Evolutionary conservation across 2,113 vertebrate genomes (phyloP), one percentile per base, ranked within the genome.

Genomic region (Zingel zingel): DNA sequence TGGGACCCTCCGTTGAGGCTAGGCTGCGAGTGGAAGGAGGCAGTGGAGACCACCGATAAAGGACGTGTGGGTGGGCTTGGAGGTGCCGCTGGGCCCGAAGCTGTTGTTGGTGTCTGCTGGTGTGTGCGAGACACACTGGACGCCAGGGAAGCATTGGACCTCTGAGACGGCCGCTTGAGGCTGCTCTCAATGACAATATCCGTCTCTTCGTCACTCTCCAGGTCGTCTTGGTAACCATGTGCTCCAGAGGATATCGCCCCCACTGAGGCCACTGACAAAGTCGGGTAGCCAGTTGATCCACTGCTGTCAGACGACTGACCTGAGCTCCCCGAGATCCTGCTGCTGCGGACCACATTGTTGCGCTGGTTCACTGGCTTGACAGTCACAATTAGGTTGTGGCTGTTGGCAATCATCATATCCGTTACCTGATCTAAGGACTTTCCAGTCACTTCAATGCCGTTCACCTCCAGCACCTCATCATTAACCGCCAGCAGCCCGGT

Each of bases 381-480:
- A 0, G 98, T 99, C 89, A 99, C 96, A 3, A 99, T 99, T 81
- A 99, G 96, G 82, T 99, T 99, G 93, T 99, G 98, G 93, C 98
- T 99, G 95, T 99, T 99, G 86, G 98, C 98, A 21, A 99, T 99
- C 98, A 99, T 99, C 98, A 99, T 99, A 94, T 99, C 98, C 3
- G 98, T 99, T 51, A 99, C 98, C 91, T 99, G 98, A 88, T 99
- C 98, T 2, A 99, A 93, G 4, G 98, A 98, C 91, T 99, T 99
- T 30, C 98, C 98, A 0, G 97, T 97, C 82, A 99, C 98, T 87
- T 99, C 98, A 18, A 99, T 99, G 81, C 98, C 98, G 3, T 99
- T 99, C n/a, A 99, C 98, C 94, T 99, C 98, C 87, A 99, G 92
- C 64, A 99, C 98, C 93, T 99, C 98, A 0, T 99, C 98, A 0